phyloP scores from a whole-genome alignment of 2,888 invertebrate genomes.

The Tiphia femorata region DNA sequence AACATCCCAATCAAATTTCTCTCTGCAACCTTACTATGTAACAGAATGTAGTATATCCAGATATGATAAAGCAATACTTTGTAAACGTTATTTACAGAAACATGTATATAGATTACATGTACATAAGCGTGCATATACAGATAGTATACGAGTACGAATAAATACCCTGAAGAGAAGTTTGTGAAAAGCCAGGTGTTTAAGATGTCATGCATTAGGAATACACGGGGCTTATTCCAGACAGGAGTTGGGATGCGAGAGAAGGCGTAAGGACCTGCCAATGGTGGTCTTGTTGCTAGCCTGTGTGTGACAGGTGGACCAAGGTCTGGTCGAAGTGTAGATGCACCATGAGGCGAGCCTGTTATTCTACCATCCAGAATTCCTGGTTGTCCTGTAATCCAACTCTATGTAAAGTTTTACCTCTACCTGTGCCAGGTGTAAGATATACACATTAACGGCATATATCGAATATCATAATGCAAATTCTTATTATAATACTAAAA shows the following conservation, averaged over 20 bases:
- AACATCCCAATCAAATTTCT: too few relatives aligned
- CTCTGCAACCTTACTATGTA: too few relatives aligned
- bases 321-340: slow-evolving; percentile 68
- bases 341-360: slow-evolving; percentile 59
- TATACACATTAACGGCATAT: too few relatives aligned
- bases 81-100: slow-evolving; percentile 24
- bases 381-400: slow-evolving; percentile 63
- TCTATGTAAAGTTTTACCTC: slow-evolving; percentile 36
- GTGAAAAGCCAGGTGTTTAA: slow-evolving; percentile 85
- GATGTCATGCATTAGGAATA: slow-evolving; percentile 81
- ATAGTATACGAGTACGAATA: slow-evolving; percentile 50
- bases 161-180: slow-evolving; percentile 84
- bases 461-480: too few relatives aligned
- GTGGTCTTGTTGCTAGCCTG: slow-evolving; percentile 74
- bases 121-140: slow-evolving; percentile 31
- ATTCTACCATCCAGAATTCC: slow-evolving; percentile 64
- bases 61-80: slow-evolving; percentile 39
- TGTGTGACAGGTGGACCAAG: slow-evolving; percentile 71
- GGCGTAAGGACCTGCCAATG: slow-evolving; percentile 89
- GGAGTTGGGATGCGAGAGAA: slow-evolving; percentile 90
- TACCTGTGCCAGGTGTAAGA: too few relatives aligned
- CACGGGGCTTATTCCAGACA: slow-evolving; percentile 82
- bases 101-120: slow-evolving; percentile 14
- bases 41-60: too few relatives aligned
- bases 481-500: too few relatives aligned